Base-by-base conservation (phyloP, 1,140 invertebrate genomes). In the Trichogramma pretiosum region DNA sequence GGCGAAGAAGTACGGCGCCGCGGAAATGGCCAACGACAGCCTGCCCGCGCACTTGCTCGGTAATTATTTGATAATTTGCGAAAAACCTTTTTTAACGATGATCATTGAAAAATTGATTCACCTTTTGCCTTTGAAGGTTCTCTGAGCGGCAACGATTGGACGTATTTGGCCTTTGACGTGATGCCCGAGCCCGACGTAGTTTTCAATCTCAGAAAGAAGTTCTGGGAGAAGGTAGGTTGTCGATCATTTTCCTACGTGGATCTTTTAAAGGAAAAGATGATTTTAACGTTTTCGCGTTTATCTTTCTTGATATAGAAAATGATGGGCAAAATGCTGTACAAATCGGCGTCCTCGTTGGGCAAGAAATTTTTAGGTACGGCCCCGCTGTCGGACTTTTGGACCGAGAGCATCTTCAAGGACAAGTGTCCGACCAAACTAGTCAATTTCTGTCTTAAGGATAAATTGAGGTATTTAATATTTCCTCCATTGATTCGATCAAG, bases 81-180 rank as follows among this genome's bases (percentile, higher is more conserved):
- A n/a, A n/a, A n/a, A n/a, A n/a, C n/a, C n/a, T n/a, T n/a, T n/a
- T n/a, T n/a, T n/a, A n/a, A n/a, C n/a, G n/a, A n/a, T n/a, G n/a
- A n/a, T n/a, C n/a, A n/a, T n/a, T n/a, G n/a, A n/a, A n/a, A n/a
- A n/a, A n/a, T n/a, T n/a, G n/a, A n/a, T n/a, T n/a, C n/a, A n/a
- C n/a, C 38, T 51, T 35, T 45, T 30, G 55, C 33, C 55, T 51
- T 61, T 57, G 37, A 58, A 80, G 78, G 74, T 53, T 75, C 76
- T 1, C 59, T 78, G 16, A 67, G 71, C 48, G 77, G 76, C 39
- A 69, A 74, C 21, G 78, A 81, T 56, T 82, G 79, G 79, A 76
- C 73, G 4, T 72, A 73, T 50, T 49, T 81, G 36, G 72, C 77
- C 39, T 70, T 78, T 43, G 70, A 71, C 38, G 40, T 77, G 13